phyloP scores from a whole-genome alignment of 2,797 vertebrate genomes.

The Euphonia xanthogaster region DNA sequence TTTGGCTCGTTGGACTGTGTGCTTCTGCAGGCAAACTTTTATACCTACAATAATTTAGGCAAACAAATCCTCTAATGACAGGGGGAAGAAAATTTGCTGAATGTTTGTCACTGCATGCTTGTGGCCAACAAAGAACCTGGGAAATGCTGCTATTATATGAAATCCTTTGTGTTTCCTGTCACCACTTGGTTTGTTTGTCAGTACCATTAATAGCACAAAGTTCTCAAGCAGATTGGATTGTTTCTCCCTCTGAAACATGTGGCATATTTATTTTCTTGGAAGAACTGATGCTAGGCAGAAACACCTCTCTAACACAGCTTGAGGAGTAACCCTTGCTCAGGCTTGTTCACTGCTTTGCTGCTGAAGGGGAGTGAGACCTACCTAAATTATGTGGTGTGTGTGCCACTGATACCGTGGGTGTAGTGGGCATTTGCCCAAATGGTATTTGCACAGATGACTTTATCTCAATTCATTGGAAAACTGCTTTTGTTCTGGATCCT shows the following conservation, averaged over 20 bases:
- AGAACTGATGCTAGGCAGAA: not conserved
- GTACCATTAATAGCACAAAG: not conserved
- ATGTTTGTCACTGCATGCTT: not conserved
- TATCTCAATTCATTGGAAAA: not conserved
- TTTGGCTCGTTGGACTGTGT: not conserved
- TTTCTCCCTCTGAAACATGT: not conserved
- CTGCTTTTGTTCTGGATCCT: not conserved
- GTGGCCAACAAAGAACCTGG: not conserved
- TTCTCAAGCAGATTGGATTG: fast-evolving
- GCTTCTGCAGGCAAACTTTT: not conserved
- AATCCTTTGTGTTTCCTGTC: not conserved
- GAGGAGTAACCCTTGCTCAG: not conserved
- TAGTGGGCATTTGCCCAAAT: not conserved
- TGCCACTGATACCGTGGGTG: not conserved
- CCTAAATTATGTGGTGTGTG: not conserved
- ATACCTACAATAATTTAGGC: not conserved
- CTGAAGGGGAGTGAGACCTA: not conserved
- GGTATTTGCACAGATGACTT: not conserved
- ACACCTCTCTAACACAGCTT: not conserved
- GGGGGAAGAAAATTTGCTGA: not conserved
- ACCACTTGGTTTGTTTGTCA: not conserved
- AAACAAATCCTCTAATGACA: not conserved
- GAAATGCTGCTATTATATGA: not conserved
- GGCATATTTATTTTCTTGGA: not conserved
- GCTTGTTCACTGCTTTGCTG: not conserved